A percentile compares a stretch with the other conserved stretches of the same genome.
phyloP scores from a whole-genome alignment of 2,888 invertebrate genomes.

The Melanotus villosus region DNA sequence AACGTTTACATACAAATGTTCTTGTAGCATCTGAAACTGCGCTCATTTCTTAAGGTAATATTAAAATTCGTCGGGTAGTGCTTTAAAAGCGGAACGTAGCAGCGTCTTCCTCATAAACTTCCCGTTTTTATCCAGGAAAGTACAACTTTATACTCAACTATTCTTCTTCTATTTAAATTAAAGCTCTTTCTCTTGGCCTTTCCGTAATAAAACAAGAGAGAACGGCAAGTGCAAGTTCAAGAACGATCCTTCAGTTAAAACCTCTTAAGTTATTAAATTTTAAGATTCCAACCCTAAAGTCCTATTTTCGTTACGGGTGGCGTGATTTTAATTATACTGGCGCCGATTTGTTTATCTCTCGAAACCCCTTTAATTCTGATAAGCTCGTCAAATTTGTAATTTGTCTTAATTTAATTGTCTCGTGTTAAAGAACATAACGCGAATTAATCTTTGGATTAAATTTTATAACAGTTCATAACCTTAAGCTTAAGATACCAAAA shows the following conservation, averaged over 20 bases:
- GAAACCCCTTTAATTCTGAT: slow-evolving; percentile 27
- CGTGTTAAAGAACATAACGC: neutral
- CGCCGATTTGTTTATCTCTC: slow-evolving; percentile 28
- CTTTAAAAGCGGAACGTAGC: neutral
- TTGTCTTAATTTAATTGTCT: slow-evolving; percentile 19
- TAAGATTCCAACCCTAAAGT: slow-evolving; percentile 8
- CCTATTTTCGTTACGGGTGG: slow-evolving; percentile 15
- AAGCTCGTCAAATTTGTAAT: slow-evolving; percentile 25
- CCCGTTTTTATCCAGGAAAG: neutral
- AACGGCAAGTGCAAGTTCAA: slow-evolving; percentile 12
- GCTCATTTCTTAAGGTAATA: too few species aligned
- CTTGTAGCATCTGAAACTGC: too few species aligned
- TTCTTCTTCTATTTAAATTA: neutral
- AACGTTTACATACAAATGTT: too few species aligned
- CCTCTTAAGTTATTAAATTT: slow-evolving; percentile 27
- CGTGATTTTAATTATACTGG: slow-evolving; percentile 27
- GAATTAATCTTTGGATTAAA: neutral
- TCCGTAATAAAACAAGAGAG: slow-evolving; percentile 4
- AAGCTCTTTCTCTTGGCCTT: neutral
- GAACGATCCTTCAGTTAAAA: slow-evolving; percentile 19
- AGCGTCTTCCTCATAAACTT: neutral
- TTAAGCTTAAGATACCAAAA: too few species aligned
- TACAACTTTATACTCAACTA: neutral
- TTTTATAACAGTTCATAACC: too few species aligned
- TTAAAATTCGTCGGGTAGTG: neutral